These are phyloP conservation scores for Sussaba pulchella DNA, from an alignment of 2,888 invertebrate species.

Conservation along the genomic window DNA sequence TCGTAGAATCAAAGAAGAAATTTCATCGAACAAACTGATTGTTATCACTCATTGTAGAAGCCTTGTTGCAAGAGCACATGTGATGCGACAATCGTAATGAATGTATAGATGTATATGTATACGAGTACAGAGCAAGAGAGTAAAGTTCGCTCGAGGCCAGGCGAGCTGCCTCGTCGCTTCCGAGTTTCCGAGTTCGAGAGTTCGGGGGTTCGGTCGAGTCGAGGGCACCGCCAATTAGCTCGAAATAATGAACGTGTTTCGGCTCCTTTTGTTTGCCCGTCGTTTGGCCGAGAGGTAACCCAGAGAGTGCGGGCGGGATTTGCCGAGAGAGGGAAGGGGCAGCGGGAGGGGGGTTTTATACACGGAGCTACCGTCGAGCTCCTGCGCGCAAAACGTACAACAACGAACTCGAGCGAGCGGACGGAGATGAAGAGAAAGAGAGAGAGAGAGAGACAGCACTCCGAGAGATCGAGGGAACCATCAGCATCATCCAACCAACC, in stretches of 20 bases:
- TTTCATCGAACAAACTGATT: too few species aligned
- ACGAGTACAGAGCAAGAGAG: not conserved
- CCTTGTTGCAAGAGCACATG: not conserved
- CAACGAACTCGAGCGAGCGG: slow-evolving; percentile 2
- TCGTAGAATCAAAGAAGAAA: not conserved
- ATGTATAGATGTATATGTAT: not conserved
- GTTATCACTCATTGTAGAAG: not conserved
- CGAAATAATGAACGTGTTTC: slow-evolving; percentile 84
- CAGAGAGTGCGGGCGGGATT: not conserved
- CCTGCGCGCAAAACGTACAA: slow-evolving; percentile 14
- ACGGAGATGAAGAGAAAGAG: not conserved
- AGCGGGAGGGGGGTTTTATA: not conserved
- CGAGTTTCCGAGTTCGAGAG: slow-evolving; percentile 60
- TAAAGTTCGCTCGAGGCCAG: slow-evolving; percentile 32
- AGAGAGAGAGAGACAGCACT: slow-evolving; percentile 15
- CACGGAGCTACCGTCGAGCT: slow-evolving; percentile 49
- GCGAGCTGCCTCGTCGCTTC: slow-evolving; percentile 38
- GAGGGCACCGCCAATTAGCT: slow-evolving; percentile 84
- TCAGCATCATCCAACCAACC: slow-evolving; percentile 37
- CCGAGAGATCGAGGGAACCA: slow-evolving; percentile 49
- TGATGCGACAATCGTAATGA: slow-evolving; percentile 22
- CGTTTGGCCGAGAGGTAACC: slow-evolving; percentile 66
- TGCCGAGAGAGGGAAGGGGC: not conserved
- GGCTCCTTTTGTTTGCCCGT: slow-evolving; percentile 81
- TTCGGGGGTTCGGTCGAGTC: slow-evolving; percentile 67